Conservation (phyloP, 30 jellyfish, hydroid and myxozoan species). For the Aurelia aurita region DNA sequence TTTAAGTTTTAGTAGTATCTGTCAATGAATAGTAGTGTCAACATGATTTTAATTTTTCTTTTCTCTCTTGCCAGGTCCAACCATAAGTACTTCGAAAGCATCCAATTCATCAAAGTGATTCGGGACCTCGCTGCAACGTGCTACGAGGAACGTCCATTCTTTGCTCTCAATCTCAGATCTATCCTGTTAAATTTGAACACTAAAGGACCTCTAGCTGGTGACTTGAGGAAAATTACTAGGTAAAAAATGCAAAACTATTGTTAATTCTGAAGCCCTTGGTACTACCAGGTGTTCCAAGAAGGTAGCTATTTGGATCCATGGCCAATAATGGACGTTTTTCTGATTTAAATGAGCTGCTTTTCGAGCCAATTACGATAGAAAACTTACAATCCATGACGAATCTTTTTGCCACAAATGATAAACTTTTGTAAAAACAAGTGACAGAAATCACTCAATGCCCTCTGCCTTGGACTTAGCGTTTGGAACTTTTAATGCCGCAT, state of each 20-base stretch:
- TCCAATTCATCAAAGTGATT: slow-evolving; percentile 50
- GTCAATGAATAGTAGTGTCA: no score
- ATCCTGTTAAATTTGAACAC: slow-evolving; percentile 58
- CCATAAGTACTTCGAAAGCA: slow-evolving; percentile 58
- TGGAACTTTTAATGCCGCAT: no score
- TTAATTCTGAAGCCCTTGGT: not conserved
- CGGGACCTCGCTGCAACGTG: slow-evolving; percentile 59
- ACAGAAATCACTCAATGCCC: no score
- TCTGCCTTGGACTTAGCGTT: no score
- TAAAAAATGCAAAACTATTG: no score
- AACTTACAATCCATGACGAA: not conserved
- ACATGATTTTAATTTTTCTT: not conserved
- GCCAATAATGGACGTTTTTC: no score
- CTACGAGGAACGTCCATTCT: slow-evolving; percentile 49
- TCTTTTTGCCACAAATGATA: no score
- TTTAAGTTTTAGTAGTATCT: no score
- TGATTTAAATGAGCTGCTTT: not conserved
- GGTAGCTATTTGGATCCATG: not conserved
- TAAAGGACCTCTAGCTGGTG: slow-evolving; percentile 29
- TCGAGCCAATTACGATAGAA: not conserved
- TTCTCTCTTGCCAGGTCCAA: slow-evolving; percentile 39
- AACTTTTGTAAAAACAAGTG: no score
- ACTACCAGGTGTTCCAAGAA: not conserved
- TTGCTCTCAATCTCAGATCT: slow-evolving; percentile 71
- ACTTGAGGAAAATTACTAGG: slow-evolving; percentile 4